Percentiles rank a stretch among this genome's conserved stretches.
phyloP scores from a whole-genome alignment of 2,113 vertebrate species.

The Stegostoma tigrinum region DNA sequence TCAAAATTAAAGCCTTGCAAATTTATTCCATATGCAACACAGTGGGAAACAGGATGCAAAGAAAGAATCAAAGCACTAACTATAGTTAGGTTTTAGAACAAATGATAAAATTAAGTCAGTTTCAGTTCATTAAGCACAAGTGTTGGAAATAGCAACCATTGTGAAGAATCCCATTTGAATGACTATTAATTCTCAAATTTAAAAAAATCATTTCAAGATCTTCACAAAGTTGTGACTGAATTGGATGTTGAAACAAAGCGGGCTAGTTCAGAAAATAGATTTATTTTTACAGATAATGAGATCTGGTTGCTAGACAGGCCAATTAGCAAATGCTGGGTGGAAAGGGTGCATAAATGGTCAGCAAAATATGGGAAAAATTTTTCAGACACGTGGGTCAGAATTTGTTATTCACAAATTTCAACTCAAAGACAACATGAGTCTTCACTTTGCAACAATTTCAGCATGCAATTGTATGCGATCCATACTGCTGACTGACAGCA shows the following conservation, averaged over 20 bases:
- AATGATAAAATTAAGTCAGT: neutral
- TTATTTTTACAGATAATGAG: too few relatives aligned
- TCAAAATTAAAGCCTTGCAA: neutral
- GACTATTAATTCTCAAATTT: neutral
- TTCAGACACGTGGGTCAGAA: neutral
- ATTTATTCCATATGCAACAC: slow-evolving; percentile 10
- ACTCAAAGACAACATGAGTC: neutral
- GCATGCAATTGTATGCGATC: neutral
- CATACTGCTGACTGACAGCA: neutral
- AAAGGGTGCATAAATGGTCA: neutral
- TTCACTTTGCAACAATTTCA: neutral
- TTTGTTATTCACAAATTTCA: neutral
- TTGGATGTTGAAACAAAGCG: neutral
- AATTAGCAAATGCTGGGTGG: neutral
- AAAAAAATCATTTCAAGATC: neutral
- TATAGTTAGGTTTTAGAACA: neutral
- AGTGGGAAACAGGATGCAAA: neutral
- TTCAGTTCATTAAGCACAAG: slow-evolving; percentile 16
- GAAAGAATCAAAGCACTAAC: neutral
- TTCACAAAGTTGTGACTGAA: slow-evolving; percentile 15
- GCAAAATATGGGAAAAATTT: neutral
- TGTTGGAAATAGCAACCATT: neutral
- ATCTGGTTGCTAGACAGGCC: too few relatives aligned
- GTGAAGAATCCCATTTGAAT: neutral
- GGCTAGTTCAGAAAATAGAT: neutral